Evolutionary conservation across 92 coral and sea anemone species (phyloP).

Genomic region (Parazoanthus atlanticus): DNA sequence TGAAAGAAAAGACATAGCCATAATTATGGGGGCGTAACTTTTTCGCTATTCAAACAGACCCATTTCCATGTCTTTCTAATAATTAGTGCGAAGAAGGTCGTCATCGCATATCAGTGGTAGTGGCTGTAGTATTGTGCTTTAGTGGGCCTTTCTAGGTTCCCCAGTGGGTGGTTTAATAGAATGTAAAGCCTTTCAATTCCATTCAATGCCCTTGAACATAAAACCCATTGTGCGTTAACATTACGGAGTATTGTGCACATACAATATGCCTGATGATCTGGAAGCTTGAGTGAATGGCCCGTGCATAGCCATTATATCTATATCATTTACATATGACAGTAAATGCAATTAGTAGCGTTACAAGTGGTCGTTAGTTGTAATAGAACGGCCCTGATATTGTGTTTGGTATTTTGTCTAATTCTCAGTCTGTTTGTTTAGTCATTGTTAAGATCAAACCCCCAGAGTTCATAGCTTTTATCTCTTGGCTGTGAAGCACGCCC

Average conservation of each 20-base stretch:
- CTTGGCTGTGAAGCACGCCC: conserved; percentile 84
- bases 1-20: conserved; percentile 34
- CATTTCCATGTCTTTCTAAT: conserved; percentile 56
- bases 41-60: conserved; percentile 78
- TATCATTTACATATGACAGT: conserved; percentile 91
- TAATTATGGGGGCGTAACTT: conserved; percentile 89
- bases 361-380: conserved; percentile 92
- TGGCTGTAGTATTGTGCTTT: conserved; percentile 57
- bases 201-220: conserved; percentile 72
- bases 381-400: conserved; percentile 87
- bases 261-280: conserved; percentile 85
- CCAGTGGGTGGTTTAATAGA: conserved; percentile 79
- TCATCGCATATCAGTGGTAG: conserved; percentile 19
- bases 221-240: conserved; percentile 78
- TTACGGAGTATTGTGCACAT: conserved; percentile 74
- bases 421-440: conserved; percentile 97
- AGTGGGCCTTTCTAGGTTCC: conserved; percentile 72
- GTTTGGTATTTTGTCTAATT: conserved; percentile 94
- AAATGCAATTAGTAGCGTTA: conserved; percentile 87
- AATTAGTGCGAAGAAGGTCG: conserved; percentile 35
- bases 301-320: conserved; percentile 78
- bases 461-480: conserved; percentile 82
- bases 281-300: conserved; percentile 65
- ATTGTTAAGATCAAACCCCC: conserved; percentile 97
- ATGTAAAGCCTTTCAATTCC: conserved; percentile 63